These are phyloP conservation scores for Conopomorpha cramerella DNA, from an alignment of 1,140 invertebrate genomes.

Conservation along the genomic window DNA sequence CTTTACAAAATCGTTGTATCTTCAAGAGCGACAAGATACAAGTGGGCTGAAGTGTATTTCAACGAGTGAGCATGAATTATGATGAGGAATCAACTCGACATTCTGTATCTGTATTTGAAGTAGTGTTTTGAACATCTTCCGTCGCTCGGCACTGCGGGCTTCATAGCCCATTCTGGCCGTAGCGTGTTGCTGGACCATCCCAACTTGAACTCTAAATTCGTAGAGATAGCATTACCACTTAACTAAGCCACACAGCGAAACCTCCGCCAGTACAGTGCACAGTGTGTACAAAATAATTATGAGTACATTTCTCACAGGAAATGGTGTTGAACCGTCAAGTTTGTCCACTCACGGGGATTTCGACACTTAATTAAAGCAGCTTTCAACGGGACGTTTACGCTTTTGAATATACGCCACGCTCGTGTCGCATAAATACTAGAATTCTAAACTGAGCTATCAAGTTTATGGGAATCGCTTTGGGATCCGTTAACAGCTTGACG, in stretches of 20 bases:
- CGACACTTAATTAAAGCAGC: too few relatives aligned
- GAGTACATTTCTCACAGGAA: conserved; percentile 30
- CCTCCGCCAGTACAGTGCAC: too few relatives aligned
- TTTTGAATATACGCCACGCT: too few relatives aligned
- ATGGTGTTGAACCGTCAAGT: conserved; percentile 15
- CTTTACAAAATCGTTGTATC: too few relatives aligned
- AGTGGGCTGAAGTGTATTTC: conserved; percentile 34
- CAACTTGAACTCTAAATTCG: too few relatives aligned
- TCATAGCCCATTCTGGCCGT: too few relatives aligned
- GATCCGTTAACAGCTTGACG: conserved; percentile 5
- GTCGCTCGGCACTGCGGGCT: conserved; percentile 12
- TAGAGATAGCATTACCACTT: too few relatives aligned
- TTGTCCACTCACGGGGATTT: too few relatives aligned
- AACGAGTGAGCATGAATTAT: conserved; percentile 28
- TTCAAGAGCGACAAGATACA: conserved; percentile 35
- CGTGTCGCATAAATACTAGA: too few relatives aligned
- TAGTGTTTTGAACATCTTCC: conserved; percentile 27
- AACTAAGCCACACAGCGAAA: too few relatives aligned
- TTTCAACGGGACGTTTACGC: too few relatives aligned
- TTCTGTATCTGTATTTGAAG: conserved; percentile 30
- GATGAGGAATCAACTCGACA: conserved; percentile 16
- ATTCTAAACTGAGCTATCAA: conserved; percentile 5
- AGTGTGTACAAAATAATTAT: conserved; percentile 45
- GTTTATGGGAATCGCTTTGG: background rate
- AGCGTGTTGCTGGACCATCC: too few relatives aligned